Percentiles rank a stretch among this genome's conserved stretches.
phyloP scores from a whole-genome alignment of 2,797 vertebrate genomes.

The Rhinoraja longicauda region DNA sequence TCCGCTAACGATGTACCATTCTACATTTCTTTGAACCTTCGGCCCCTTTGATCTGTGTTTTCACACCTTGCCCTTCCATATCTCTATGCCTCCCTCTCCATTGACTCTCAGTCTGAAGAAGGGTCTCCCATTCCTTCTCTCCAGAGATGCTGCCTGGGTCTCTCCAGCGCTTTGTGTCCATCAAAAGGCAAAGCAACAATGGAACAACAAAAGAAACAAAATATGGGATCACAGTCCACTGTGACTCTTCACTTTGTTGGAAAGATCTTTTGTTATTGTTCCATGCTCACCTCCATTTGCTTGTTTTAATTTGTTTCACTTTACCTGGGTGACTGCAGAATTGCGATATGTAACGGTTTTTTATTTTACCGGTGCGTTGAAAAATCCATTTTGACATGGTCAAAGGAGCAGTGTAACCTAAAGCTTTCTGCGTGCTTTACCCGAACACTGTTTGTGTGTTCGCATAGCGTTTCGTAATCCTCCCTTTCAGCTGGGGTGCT shows the following conservation, averaged over 20 bases:
- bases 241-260: background rate
- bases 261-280: background rate
- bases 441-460: slow-evolving; percentile 4
- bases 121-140: too few species aligned
- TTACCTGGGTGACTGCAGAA: background rate
- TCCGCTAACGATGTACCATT: too few species aligned
- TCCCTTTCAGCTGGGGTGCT: background rate
- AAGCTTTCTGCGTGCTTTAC: background rate
- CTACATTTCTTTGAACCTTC: too few species aligned
- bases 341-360: background rate
- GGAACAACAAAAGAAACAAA: background rate
- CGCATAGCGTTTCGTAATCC: background rate
- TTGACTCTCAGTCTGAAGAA: too few species aligned
- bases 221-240: background rate
- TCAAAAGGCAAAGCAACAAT: background rate
- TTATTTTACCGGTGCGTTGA: background rate
- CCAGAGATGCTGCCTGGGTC: too few species aligned
- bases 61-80: too few species aligned
- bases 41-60: too few species aligned
- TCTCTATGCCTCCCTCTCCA: too few species aligned
- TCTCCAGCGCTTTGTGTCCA: too few species aligned
- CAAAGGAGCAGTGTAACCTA: background rate
- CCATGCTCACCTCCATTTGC: background rate
- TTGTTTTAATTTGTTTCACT: background rate
- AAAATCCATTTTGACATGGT: background rate